Percentiles rank a stretch among this genome's conserved stretches.
These are phyloP conservation scores for Pseudopodoces humilis DNA, from an alignment of 2,113 vertebrate species.

Conservation along the genomic window DNA sequence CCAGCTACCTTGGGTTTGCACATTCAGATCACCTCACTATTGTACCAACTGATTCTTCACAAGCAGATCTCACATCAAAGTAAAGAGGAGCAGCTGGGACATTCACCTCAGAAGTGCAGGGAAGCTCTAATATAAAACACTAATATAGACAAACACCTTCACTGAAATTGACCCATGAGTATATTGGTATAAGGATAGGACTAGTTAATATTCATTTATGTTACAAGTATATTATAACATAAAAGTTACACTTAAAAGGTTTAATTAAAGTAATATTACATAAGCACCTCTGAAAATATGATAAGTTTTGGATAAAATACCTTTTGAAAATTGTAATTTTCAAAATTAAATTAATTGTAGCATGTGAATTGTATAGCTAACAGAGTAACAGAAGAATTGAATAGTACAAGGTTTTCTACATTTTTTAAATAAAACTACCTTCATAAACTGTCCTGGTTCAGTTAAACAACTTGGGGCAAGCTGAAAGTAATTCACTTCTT, in stretches of 20 bases:
- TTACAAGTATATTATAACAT: neutral
- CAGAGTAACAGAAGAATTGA: neutral
- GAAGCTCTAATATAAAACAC: neutral
- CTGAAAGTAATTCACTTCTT: slow-evolving; percentile 38
- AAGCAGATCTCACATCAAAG: neutral
- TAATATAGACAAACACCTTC: neutral
- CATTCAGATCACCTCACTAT: rapidly evolving
- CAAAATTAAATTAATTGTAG: neutral
- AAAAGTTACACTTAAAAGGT: neutral
- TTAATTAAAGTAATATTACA: neutral
- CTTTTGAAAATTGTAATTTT: neutral
- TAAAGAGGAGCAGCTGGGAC: neutral
- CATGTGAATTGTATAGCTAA: neutral
- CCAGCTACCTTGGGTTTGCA: neutral
- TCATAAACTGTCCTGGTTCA: neutral
- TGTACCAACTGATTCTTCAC: neutral
- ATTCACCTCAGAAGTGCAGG: neutral
- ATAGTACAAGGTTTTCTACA: neutral
- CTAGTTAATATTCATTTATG: neutral
- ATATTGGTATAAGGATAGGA: neutral
- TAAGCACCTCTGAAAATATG: neutral
- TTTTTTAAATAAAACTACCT: neutral
- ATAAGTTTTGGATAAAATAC: neutral
- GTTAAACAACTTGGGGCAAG: neutral
- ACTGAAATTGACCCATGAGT: neutral